Evolutionary conservation across 2,113 vertebrate species (phyloP).

Genomic region (Ploceus nigricollis): DNA sequence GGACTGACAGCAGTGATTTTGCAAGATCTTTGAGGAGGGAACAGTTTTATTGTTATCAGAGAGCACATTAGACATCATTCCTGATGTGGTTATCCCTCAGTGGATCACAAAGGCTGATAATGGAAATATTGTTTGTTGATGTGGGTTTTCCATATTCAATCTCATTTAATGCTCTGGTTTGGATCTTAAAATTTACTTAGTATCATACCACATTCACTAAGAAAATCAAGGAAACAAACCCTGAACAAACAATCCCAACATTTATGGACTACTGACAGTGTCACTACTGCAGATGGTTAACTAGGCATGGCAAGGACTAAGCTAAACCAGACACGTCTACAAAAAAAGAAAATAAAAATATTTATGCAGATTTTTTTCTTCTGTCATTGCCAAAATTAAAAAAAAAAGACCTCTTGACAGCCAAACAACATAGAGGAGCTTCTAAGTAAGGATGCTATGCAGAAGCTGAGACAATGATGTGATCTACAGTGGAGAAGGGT

Average conservation of each 20-base stretch:
- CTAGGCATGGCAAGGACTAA: slow-evolving; percentile 4
- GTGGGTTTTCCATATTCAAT: neutral
- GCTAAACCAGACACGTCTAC: slow-evolving; percentile 7
- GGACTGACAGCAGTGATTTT: neutral
- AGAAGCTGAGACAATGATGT: neutral
- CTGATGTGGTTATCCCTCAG: neutral
- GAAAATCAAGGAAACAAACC: neutral
- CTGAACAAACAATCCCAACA: neutral
- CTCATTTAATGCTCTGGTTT: slow-evolving; percentile 48
- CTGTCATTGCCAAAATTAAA: neutral
- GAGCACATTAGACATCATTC: neutral
- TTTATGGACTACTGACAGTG: neutral
- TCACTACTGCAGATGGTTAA: neutral
- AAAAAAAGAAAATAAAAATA: neutral
- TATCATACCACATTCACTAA: neutral
- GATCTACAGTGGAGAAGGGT: slow-evolving; percentile 26
- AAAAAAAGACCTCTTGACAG: neutral
- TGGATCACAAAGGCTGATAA: neutral
- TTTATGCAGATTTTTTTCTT: neutral
- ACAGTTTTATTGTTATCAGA: neutral
- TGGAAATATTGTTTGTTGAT: neutral
- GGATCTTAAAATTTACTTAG: slow-evolving; percentile 57
- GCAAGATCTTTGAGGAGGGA: neutral
- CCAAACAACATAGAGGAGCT: slow-evolving; percentile 25
- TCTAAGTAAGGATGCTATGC: slow-evolving; percentile 16